Evolutionary conservation across 2,113 vertebrate species (phyloP), one percentile per base, ranked within the genome.

Genomic region (Otus sunia): DNA sequence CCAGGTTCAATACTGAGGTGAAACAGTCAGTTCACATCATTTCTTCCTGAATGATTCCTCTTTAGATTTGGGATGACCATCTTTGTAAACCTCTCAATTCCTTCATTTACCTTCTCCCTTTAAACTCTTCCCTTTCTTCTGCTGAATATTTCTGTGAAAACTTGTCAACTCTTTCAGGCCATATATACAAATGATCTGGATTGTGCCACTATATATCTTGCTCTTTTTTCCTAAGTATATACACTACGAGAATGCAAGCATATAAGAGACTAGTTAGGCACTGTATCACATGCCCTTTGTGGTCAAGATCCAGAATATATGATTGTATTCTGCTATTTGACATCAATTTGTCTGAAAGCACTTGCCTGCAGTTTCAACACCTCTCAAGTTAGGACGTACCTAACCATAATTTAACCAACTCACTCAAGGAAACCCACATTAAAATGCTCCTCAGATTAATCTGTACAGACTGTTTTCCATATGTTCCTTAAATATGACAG

Each of bases 401-500:
- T 88, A 86, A 89, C 76, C n/a, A 73, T 64, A 79, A 88, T 76
- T 92, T 82, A 94, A 92, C 74, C 50, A 86, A 47, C 86, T 91
- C 58, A 86, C 52, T 90, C 78, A 85, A 95, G 53, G 45, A 96
- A 91, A 91, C 11, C 11, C 71, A 87, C 53, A 90, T 85, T 91
- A 87, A 97, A 92, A 72, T 88, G 45, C 16, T 79, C 62, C 69
- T 94, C 85, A 87, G 58, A 96, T 94, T 95, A 94, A 87, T 92
- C 62, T 74, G 66, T 94, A 77, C 74, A 94, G 93, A 94, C 84
- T 85, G 78, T 83, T 94, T 97, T 95, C 94, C 87, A 79, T 95
- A 92, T 86, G 63, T 91, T 97, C 91, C 81, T 85, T 88, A 87
- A 97, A 94, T 94, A 93, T 52, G 84, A 92, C 87, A 90, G 89